Evolutionary conservation across 2,888 invertebrate genomes (phyloP).

Genomic region (Malthinus flaveolus): DNA sequence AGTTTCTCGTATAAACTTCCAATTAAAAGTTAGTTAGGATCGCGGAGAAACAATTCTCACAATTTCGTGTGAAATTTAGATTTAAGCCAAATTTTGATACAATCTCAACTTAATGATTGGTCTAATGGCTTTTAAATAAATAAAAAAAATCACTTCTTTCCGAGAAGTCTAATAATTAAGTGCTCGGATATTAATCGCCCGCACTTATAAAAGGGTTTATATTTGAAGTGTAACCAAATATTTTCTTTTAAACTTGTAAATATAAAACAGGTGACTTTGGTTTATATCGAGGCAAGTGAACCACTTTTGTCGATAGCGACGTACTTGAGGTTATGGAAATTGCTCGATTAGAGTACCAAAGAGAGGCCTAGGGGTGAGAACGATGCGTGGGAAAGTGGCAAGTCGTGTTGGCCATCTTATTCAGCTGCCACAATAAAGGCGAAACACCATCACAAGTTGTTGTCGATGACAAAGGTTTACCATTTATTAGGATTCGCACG

Average conservation of each 20-base stretch:
- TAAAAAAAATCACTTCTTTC: no score
- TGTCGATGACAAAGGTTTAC: conserved; percentile 7
- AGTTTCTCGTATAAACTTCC: no score
- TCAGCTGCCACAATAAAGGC: conserved; percentile 16
- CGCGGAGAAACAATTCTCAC: conserved; percentile 5
- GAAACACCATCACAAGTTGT: not conserved
- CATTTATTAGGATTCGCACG: not conserved
- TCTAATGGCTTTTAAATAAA: no score
- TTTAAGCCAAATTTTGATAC: conserved; percentile 5
- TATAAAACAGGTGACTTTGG: not conserved
- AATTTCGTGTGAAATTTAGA: conserved; percentile 10
- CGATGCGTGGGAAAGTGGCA: conserved; percentile 25
- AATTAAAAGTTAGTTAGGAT: not conserved
- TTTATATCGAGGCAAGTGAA: not conserved
- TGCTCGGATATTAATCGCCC: no score
- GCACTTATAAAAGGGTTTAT: no score
- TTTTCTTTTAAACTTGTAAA: not conserved
- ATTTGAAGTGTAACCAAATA: no score
- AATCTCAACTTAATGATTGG: not conserved
- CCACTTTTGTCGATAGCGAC: not conserved
- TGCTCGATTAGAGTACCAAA: conserved; percentile 17
- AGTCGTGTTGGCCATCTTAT: conserved; percentile 18
- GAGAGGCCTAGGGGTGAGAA: conserved; percentile 13
- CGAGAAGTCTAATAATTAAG: no score
- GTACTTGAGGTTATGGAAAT: conserved; percentile 12